Conservation (phyloP, 2,113 vertebrate genomes). For the Columbina picui region DNA sequence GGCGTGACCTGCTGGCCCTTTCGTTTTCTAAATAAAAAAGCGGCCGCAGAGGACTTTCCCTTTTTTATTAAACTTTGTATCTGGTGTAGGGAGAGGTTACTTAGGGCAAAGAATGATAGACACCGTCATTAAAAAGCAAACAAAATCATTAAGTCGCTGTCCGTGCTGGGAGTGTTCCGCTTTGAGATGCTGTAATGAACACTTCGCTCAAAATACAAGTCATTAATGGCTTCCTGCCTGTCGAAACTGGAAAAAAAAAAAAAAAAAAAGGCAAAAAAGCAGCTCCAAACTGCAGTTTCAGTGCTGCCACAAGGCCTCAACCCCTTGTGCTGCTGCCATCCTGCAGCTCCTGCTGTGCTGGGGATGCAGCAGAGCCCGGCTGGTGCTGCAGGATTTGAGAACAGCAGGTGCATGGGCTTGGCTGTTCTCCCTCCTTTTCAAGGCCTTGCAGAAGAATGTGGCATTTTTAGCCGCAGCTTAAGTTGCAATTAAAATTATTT, state of each 20-base stretch:
- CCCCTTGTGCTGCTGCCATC: no score
- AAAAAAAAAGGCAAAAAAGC: background rate
- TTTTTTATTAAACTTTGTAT: no score
- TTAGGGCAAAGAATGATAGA: no score
- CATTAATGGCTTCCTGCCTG: fast-evolving
- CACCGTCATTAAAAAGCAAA: background rate
- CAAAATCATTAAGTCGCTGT: no score
- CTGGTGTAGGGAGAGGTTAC: no score
- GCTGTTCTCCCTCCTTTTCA: background rate
- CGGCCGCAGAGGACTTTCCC: background rate
- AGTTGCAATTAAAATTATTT: background rate
- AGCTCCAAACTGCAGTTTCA: fast-evolving
- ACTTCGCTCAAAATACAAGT: fast-evolving
- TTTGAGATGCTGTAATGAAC: background rate
- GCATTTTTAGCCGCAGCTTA: fast-evolving
- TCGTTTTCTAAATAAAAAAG: no score
- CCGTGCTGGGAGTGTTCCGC: background rate
- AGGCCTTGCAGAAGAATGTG: background rate
- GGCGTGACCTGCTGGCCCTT: background rate
- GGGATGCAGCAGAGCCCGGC: background rate
- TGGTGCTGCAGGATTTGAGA: fast-evolving
- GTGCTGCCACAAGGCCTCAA: background rate
- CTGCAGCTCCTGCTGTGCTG: fast-evolving
- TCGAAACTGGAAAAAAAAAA: background rate
- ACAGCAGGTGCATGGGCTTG: background rate